These are phyloP conservation scores for Thymelicus sylvestris DNA, from an alignment of 2,888 invertebrate genomes.

Conservation along the genomic window DNA sequence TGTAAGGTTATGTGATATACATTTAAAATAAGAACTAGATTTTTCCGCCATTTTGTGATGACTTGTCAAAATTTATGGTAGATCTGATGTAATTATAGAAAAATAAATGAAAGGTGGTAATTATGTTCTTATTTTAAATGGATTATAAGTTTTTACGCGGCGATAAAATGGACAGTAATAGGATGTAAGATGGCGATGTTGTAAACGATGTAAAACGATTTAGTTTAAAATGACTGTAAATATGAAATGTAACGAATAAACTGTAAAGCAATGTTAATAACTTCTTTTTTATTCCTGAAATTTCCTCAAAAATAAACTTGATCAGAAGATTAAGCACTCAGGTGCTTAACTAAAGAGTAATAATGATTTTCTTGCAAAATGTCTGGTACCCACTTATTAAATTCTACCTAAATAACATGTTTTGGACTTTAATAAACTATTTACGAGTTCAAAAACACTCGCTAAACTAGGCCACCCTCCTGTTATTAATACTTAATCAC, in stretches of 20 bases:
- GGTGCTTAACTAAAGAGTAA: no score
- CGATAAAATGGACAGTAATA: conserved; percentile 75
- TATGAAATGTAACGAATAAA: conserved; percentile 73
- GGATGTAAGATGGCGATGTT: conserved; percentile 61
- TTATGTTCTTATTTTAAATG: conserved; percentile 10
- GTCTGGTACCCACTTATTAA: no score
- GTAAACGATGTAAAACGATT: conserved; percentile 59
- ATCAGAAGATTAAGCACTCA: no score
- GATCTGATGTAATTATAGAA: background rate
- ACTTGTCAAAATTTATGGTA: background rate
- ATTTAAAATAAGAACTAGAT: conserved; percentile 12
- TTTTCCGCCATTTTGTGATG: background rate
- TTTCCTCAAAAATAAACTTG: background rate
- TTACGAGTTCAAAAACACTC: no score
- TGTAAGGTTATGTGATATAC: conserved; percentile 42
- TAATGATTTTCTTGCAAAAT: no score
- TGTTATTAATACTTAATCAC: no score
- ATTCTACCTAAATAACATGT: no score
- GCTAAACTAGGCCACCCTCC: no score
- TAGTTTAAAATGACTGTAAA: conserved; percentile 71
- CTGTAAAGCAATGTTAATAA: conserved; percentile 52
- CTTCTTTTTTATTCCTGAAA: conserved; percentile 3
- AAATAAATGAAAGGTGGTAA: background rate
- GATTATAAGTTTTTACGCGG: conserved; percentile 46
- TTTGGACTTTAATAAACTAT: no score